Evolutionary conservation across 2,797 vertebrate genomes (phyloP), one percentile per base, ranked within the genome.

Genomic region (Lates japonicus): DNA sequence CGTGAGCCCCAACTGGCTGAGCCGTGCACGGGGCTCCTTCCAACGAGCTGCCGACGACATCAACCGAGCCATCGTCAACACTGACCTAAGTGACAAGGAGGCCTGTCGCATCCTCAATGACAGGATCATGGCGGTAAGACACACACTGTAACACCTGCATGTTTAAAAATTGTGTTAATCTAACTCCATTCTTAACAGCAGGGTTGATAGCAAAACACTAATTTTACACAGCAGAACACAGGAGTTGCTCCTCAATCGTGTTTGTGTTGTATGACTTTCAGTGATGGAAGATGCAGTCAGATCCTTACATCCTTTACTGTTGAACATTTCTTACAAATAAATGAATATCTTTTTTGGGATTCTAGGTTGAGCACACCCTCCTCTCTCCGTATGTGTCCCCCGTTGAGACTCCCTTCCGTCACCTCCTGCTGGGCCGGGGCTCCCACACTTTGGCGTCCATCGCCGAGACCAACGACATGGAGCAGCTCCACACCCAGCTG

Each of bases 371-470:
- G 73, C 95, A 96, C 65, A 69, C 87, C 80, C 95, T 99, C 64
- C 96, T 99, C 35, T 99, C 98, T 9, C 97, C 97, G 0, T 99
- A 97, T 4, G 92, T 97, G 3, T 97, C 97, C 0, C 94, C 96
- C 2, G 86, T 81, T 39, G 95, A 96, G 0, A 71, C 84, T 49
- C 97, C 98, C 3, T 97, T 97, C 91, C 97, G 98, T 6, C 98
- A 99, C 85, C 91, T 99, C 89, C 85, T 99, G 86, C 95, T 96
- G 0, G 98, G 98, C 35, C 94, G 59, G 0, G 98, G 98, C 48
- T 10, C 90, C 74, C 96, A 98, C 94, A 99, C 98, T 0, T 16
- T 98, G 78, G 52, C 89, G 0, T 95, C 96, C 62, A 84, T 99
- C 75, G 70, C 95, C 12, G 90, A 96, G 14, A 80, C 81, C 0